Conservation (phyloP, 1,140 invertebrate genomes). For the Drosophila trapezifrons region DNA sequence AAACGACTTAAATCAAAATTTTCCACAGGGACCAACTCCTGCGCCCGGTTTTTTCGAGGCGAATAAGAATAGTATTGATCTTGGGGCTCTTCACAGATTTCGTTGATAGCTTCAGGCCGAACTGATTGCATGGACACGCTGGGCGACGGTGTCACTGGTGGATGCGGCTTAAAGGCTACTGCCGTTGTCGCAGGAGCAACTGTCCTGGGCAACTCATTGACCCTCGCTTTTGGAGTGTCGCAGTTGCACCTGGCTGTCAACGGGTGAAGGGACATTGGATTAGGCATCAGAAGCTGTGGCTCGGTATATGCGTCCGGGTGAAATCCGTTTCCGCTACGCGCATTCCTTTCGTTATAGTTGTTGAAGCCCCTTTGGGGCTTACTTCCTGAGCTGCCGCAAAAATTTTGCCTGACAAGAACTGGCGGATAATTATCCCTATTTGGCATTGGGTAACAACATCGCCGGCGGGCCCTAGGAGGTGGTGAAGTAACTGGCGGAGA, state of each 20-base stretch:
- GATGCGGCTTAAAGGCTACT: neutral
- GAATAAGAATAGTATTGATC: slow-evolving; percentile 14
- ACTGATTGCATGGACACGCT: neutral
- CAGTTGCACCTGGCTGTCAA: slow-evolving; percentile 7
- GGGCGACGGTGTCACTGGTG: neutral
- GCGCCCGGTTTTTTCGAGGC: neutral
- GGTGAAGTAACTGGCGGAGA: neutral
- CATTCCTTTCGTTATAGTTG: too few relatives aligned
- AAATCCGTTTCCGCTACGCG: neutral
- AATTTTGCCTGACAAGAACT: neutral
- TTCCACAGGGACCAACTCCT: neutral
- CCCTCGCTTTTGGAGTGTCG: neutral
- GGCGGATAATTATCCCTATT: neutral
- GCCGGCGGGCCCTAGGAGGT: neutral
- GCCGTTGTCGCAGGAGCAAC: too few relatives aligned
- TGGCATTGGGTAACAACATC: neutral
- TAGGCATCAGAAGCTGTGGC: neutral
- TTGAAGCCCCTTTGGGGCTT: slow-evolving; percentile 2
- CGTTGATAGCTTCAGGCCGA: neutral
- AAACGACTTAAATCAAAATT: slow-evolving; percentile 36
- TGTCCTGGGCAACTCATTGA: neutral
- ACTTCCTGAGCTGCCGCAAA: neutral
- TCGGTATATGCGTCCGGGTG: slow-evolving; percentile 3
- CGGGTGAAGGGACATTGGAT: neutral
- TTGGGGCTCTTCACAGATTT: neutral